phyloP scores from a whole-genome alignment of 2,113 vertebrate species.

The Microtus ochrogaster region DNA sequence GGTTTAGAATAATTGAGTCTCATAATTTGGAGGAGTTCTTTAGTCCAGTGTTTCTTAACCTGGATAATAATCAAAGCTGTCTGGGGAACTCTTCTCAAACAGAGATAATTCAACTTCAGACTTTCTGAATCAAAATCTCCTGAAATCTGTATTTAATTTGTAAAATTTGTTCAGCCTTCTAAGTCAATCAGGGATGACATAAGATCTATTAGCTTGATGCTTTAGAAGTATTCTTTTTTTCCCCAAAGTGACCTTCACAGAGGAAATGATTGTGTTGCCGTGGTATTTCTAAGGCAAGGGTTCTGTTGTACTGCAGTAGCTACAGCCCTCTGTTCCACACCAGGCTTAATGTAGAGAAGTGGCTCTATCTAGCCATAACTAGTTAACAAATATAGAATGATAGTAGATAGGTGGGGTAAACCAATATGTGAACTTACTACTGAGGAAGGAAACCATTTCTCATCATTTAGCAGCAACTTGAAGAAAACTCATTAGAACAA shows the following conservation, averaged over 20 bases:
- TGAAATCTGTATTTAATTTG: constrained; percentile 57
- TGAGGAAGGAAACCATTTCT: not conserved
- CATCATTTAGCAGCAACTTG: not conserved
- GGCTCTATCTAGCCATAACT: not conserved
- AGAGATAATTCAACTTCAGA: not conserved
- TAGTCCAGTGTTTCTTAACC: constrained; percentile 44
- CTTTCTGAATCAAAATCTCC: constrained; percentile 28
- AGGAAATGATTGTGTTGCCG: not conserved
- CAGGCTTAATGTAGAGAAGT: not conserved
- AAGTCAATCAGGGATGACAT: not conserved
- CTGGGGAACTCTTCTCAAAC: constrained; percentile 48
- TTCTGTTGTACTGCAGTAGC: not conserved
- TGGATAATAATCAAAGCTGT: constrained; percentile 47
- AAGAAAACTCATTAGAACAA: not conserved
- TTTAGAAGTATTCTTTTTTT: not conserved
- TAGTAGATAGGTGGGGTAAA: too few relatives aligned
- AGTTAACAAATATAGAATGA: not conserved
- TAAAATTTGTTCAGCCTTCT: constrained; percentile 41
- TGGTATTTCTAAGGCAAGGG: not conserved
- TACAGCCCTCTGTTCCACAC: not conserved
- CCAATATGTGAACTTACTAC: not conserved
- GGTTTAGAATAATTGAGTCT: constrained; percentile 37
- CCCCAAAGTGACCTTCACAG: not conserved
- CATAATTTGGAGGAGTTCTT: constrained; percentile 38
- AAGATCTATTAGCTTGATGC: not conserved